Evolutionary conservation across 2,797 vertebrate genomes (phyloP), one percentile per base, ranked within the genome.

Genomic region (Sphenodon punctatus): DNA sequence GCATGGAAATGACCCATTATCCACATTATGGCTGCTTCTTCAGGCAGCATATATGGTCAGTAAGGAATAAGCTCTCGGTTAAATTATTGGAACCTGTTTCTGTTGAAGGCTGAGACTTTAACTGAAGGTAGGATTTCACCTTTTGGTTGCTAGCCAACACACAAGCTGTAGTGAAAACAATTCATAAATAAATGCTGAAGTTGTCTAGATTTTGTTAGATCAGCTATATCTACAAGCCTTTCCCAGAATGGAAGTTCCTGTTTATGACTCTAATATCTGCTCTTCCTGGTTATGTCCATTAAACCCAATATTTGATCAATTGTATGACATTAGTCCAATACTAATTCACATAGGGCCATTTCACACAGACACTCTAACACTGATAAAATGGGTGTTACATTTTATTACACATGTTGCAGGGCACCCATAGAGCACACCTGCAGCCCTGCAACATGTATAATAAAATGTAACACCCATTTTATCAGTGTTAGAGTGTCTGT

Each of bases 301-400:
- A 75, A 91, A 53, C 8, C 39, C 3, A 2, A 6, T n/a, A 19
- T 39, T 66, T 60, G 43, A 22, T 76, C 41, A 59, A 25, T 39
- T 76, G 42, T 3, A 45, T 55, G 7, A 61, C 60, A 72, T 22
- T 2, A 8, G 76, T 49, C n/a, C 43, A 72, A 42, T 75, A 69
- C 8, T 71, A 56, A 41, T 88, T 59, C 58, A 59, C 43, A 88
- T 45, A 80, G 59, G 65, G 67, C 38, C n/a, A n/a, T n/a, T n/a
- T n/a, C n/a, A n/a, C n/a, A n/a, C n/a, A n/a, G n/a, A n/a, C n/a
- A n/a, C n/a, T n/a, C n/a, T n/a, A n/a, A n/a, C n/a, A n/a, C n/a
- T n/a, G n/a, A n/a, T n/a, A n/a, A n/a, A n/a, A n/a, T n/a, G n/a
- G n/a, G n/a, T n/a, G n/a, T n/a, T n/a, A n/a, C n/a, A n/a, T n/a